phyloP scores from a whole-genome alignment of 1,140 invertebrate genomes.

The Atta texana region DNA sequence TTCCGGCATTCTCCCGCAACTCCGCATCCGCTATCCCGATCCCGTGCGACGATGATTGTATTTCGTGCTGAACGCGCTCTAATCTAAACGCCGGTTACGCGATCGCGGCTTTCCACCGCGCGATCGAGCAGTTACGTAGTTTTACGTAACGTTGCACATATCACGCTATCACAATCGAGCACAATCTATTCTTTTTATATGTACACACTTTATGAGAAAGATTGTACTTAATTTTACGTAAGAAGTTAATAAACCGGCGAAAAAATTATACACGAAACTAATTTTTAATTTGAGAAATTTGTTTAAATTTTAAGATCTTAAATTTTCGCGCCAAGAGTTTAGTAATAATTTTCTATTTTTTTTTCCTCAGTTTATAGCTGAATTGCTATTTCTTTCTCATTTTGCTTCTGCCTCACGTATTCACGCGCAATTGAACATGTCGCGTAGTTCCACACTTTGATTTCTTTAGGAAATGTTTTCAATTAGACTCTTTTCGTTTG shows the following conservation, averaged over 20 bases:
- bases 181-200: neutral
- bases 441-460: neutral
- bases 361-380: neutral
- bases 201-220: neutral
- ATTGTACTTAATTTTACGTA: neutral
- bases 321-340: neutral
- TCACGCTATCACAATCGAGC: slow-evolving; percentile 7
- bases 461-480: neutral
- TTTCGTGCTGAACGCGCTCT: neutral
- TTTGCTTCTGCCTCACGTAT: neutral
- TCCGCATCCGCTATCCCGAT: neutral
- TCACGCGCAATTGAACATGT: neutral
- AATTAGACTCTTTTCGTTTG: neutral
- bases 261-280: neutral
- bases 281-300: neutral
- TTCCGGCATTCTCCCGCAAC: neutral
- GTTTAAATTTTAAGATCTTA: neutral
- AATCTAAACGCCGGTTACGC: slow-evolving; percentile 31
- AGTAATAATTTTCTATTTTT: neutral
- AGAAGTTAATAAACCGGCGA: neutral
- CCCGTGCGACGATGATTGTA: neutral
- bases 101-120: slow-evolving; percentile 8
- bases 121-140: slow-evolving; percentile 1
- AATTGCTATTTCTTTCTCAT: neutral
- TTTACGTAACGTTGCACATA: slow-evolving; percentile 2